phyloP scores from a whole-genome alignment of 2,797 vertebrate species.

The Tadarida brasiliensis region DNA sequence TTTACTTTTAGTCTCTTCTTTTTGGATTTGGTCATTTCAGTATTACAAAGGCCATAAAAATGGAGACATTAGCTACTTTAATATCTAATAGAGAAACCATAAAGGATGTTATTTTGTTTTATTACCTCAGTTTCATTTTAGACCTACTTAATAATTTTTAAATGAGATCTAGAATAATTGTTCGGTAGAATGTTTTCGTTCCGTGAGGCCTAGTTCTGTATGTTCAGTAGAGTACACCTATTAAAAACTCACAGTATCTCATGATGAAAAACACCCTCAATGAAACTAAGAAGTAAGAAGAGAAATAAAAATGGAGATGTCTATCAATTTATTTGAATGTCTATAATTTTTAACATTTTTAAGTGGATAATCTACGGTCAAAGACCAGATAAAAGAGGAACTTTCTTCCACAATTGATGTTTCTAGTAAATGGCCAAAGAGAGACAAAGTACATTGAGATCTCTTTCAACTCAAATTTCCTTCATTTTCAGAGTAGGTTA shows the following conservation, averaged over 20 bases:
- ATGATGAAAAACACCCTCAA: neutral
- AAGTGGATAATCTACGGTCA: neutral
- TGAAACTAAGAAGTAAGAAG: neutral
- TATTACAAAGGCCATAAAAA: neutral
- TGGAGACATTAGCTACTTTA: neutral
- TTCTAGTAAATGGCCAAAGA: neutral
- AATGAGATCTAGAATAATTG: neutral
- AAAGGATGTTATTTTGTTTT: neutral
- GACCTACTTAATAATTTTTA: neutral
- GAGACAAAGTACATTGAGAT: neutral
- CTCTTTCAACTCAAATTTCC: neutral
- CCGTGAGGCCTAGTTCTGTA: neutral
- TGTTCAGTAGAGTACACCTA: neutral
- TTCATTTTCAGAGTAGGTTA: neutral
- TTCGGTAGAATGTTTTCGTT: neutral
- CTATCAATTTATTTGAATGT: neutral
- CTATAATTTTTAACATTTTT: neutral
- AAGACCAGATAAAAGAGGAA: neutral
- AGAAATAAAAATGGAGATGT: neutral
- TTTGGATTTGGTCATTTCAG: neutral
- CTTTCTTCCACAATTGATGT: neutral
- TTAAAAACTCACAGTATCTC: neutral
- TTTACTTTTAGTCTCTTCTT: neutral
- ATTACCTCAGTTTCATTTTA: neutral
- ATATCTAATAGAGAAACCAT: neutral